A percentile compares a stretch with the other conserved stretches of the same genome.
Conservation (phyloP, 2,797 vertebrate genomes). For the Thamnophis elegans region DNA sequence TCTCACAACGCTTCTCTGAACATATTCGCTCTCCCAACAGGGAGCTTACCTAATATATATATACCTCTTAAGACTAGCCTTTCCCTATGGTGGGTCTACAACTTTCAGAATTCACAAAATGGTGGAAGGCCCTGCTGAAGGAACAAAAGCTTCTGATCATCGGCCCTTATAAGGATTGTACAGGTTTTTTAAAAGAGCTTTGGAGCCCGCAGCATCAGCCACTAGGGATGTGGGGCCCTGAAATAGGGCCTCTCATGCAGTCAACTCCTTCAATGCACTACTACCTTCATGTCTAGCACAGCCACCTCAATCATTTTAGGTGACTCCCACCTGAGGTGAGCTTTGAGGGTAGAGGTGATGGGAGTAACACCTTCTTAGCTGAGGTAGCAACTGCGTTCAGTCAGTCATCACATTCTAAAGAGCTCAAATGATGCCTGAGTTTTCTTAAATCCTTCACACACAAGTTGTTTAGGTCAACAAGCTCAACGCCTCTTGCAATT, state of each 20-base stretch:
- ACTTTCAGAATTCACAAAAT: background rate
- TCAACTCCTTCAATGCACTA: background rate
- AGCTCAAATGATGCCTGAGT: background rate
- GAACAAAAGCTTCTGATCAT: background rate
- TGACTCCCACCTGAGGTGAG: background rate
- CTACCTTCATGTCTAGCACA: background rate
- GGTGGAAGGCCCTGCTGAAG: background rate
- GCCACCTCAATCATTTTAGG: background rate
- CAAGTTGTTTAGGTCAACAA: slow-evolving; percentile 24
- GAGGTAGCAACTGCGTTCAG: background rate
- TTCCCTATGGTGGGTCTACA: background rate
- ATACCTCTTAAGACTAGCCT: background rate
- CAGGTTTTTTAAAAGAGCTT: background rate
- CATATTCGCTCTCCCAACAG: too few relatives aligned
- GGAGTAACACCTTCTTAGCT: slow-evolving; percentile 2
- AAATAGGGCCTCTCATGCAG: background rate
- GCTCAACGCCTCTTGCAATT: slow-evolving; percentile 25
- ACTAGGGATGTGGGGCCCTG: background rate
- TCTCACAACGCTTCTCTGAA: too few relatives aligned
- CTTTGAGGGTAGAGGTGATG: background rate
- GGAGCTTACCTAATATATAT: too few relatives aligned
- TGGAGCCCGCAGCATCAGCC: background rate
- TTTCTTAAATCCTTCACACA: slow-evolving; percentile 45
- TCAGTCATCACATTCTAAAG: slow-evolving; percentile 2
- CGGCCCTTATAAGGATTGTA: background rate